Evolutionary conservation across 1,140 invertebrate genomes (phyloP).

Genomic region (Ganaspis sp.): DNA sequence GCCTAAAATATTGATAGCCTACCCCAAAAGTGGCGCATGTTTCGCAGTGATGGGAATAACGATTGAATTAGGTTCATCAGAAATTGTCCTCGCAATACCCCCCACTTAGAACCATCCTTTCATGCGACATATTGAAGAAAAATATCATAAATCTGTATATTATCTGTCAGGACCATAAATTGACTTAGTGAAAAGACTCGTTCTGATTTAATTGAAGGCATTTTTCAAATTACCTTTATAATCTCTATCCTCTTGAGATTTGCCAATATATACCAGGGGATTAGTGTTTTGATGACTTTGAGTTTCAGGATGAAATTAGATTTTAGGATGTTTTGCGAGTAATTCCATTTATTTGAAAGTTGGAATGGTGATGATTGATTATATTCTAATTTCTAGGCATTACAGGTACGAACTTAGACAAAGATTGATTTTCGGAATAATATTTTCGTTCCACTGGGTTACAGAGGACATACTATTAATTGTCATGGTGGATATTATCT

Average conservation of each 20-base stretch:
- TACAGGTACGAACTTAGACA: too few relatives aligned
- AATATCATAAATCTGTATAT: not conserved
- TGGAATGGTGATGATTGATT: too few relatives aligned
- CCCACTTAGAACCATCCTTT: not conserved
- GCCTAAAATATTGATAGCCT: conserved; percentile 24
- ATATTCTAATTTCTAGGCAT: too few relatives aligned
- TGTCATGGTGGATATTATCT: too few relatives aligned
- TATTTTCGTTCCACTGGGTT: too few relatives aligned
- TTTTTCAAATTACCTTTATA: not conserved
- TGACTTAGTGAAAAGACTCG: not conserved
- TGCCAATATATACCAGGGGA: not conserved
- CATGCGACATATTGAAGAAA: not conserved
- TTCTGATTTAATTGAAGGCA: not conserved
- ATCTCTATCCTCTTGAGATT: not conserved
- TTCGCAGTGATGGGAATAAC: conserved; percentile 10
- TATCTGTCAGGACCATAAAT: conserved; percentile 15
- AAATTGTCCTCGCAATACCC: not conserved
- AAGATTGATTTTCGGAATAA: too few relatives aligned
- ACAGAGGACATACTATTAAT: too few relatives aligned
- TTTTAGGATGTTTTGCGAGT: too few relatives aligned
- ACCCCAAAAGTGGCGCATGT: conserved; percentile 18
- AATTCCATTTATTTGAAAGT: too few relatives aligned
- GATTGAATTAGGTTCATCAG: conserved; percentile 25
- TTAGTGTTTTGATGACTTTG: too few relatives aligned
- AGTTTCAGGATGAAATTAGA: too few relatives aligned